Conservation (phyloP, 2,888 invertebrate species). For the Nemapogon koenigi region DNA sequence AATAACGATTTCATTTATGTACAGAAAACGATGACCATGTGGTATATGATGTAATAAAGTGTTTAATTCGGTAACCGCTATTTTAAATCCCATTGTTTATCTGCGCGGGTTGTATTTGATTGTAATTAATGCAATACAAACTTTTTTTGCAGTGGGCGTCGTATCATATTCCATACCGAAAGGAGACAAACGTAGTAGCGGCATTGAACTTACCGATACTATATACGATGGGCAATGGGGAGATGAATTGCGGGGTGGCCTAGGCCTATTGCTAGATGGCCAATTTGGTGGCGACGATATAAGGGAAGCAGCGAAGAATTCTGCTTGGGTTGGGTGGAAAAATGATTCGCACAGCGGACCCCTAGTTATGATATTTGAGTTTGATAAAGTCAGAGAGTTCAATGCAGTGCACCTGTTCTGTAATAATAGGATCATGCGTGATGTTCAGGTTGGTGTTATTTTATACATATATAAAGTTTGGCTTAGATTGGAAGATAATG, state of each 20-base stretch:
- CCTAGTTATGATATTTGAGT: constrained; percentile 78
- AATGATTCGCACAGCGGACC: constrained; percentile 73
- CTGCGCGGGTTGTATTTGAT: not conserved
- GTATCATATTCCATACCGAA: constrained; percentile 88
- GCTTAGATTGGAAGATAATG: too few species aligned
- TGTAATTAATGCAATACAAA: not conserved
- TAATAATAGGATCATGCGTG: constrained; percentile 86
- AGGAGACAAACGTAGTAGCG: constrained; percentile 81
- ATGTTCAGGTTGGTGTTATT: constrained; percentile 74
- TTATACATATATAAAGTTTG: too few species aligned
- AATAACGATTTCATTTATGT: too few species aligned
- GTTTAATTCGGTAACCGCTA: too few species aligned
- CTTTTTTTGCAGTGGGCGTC: constrained; percentile 71
- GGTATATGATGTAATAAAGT: too few species aligned
- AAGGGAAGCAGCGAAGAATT: constrained; percentile 60
- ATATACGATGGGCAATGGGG: constrained; percentile 88
- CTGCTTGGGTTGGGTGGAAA: constrained; percentile 93
- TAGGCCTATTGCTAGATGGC: constrained; percentile 88
- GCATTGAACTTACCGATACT: constrained; percentile 82
- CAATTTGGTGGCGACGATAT: constrained; percentile 74
- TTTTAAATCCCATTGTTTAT: not conserved
- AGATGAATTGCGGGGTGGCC: constrained; percentile 75
- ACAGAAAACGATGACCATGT: too few species aligned
- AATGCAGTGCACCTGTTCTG: constrained; percentile 80
- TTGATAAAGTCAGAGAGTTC: constrained; percentile 88